phyloP scores from a whole-genome alignment of 2,113 vertebrate genomes.

The human region DNA sequence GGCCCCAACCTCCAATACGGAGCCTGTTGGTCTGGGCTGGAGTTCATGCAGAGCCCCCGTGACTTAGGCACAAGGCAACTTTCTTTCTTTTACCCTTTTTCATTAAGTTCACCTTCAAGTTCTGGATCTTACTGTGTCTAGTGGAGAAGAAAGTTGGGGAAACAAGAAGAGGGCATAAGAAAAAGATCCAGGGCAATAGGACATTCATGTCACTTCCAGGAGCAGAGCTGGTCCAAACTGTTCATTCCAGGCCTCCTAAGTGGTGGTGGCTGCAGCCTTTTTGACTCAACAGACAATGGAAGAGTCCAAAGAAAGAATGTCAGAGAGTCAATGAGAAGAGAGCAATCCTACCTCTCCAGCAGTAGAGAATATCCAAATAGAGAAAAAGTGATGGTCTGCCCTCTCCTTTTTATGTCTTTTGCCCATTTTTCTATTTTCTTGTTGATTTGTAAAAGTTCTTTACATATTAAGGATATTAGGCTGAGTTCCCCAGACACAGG shows the following conservation, averaged over 20 bases:
- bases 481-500: neutral
- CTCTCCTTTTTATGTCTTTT: neutral
- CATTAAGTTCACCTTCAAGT: neutral
- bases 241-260: neutral
- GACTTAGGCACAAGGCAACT: neutral
- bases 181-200: neutral
- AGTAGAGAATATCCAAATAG: neutral
- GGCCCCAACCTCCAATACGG: fast-evolving
- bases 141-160: neutral
- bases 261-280: neutral
- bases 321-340: neutral
- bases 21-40: neutral
- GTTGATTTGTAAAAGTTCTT: neutral
- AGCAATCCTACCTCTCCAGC: neutral
- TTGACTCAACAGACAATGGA: neutral
- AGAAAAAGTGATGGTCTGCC: neutral
- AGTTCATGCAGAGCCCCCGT: neutral
- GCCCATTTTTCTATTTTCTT: neutral
- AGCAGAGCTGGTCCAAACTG: neutral
- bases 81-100: neutral
- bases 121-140: neutral
- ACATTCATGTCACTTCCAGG: neutral
- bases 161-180: neutral
- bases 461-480: neutral
- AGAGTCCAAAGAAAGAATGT: neutral